Base-by-base conservation (phyloP, 2,113 vertebrate genomes). In the Leucopsar rothschildi region DNA sequence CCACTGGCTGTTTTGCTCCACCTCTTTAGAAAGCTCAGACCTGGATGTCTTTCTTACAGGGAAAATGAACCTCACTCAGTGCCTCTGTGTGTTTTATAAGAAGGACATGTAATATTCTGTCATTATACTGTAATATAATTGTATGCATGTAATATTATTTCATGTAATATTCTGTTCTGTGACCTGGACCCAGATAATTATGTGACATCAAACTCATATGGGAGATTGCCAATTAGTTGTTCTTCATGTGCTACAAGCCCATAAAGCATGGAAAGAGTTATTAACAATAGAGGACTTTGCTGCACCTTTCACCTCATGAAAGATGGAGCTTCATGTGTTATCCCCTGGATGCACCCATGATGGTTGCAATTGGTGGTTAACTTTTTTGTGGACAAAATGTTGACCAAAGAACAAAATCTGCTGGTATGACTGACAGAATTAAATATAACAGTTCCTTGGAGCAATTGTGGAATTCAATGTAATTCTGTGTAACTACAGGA, bases 401-500 rank as follows among this genome's bases (percentile, higher is more conserved):
- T 56, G 29, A 18, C 71, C 65, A 80, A 94, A 89, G 33, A 52
- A 40, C 28, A 40, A 87, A 94, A 53, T 90, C 22, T 85, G 8
- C 52, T 57, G 60, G n/a, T 72, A 23, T 61, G 71, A 81, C 84
- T 95, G 90, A 68, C 61, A 82, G 42, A 95, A 94, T 92, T 95
- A 89, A 88, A 45, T 60, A 3, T 44, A 95, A 89, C 15, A 79
- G 63, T 55, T 94, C 70, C 61, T 93, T 97, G 68, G 66, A 94
- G 82, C 50, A 82, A 61, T 24, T 90, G 17, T 94, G 59, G n/a
- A 83, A 33, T 94, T 47, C 80, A 94, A 47, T 21, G 11, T 84
- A 95, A 94, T 92, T 88, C 66, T 92, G 52, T 90, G 8, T 87
- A 88, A 95, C 60, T 82, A 81, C 57, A 77, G 81, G 86, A 61